Base-by-base conservation (phyloP, 2,888 invertebrate genomes). In the Drosophila kuntzei region DNA sequence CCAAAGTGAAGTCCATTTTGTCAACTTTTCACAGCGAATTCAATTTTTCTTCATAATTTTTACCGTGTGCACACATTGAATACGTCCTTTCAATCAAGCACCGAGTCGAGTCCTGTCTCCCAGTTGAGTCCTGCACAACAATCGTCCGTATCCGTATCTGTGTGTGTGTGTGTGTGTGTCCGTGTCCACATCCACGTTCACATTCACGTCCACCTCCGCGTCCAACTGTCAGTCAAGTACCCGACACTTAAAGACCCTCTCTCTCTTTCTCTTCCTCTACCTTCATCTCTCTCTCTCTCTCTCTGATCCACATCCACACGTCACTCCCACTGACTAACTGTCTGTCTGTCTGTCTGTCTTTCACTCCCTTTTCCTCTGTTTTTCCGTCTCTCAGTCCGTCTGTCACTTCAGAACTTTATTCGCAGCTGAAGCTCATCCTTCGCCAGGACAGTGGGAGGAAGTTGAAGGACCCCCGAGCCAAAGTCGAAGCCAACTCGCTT, bases 61-160 rank as follows among this genome's bases (percentile, higher is more conserved):
- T 57, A 49, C 75, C 60, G 74, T 67, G 74, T 73, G 84, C 80
- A 78, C 78, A 76, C 79, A 87, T 82, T 89, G 81, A 76, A 78
- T 80, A 71, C 85, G 82, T 85, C 85, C 90, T 89, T 89, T 91
- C 87, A 89, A 90, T 90, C 89, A 89, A 82, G 76, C 72, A 11
- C 22, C 34, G 36, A 54, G 36, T 22, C 22, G 55, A 29, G 59
- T 49, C 53, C 63, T 41, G 41, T 55, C 55, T 50, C 71, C 53
- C 72, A 70, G 46, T n/a, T n/a, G 61, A 61, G 64, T 50, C 54
- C 54, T 11, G 20, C 59, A 64, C 65, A 74, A 76, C 76, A 79
- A 74, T 82, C 71, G 65, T 36, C 20, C 39, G 36, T 43, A 63
- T 41, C 63, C 12, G 39, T 41, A 16, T 22, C 63, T n/a, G 29